Base-by-base conservation (phyloP, 1,140 invertebrate species). In the Conus betulinus region DNA sequence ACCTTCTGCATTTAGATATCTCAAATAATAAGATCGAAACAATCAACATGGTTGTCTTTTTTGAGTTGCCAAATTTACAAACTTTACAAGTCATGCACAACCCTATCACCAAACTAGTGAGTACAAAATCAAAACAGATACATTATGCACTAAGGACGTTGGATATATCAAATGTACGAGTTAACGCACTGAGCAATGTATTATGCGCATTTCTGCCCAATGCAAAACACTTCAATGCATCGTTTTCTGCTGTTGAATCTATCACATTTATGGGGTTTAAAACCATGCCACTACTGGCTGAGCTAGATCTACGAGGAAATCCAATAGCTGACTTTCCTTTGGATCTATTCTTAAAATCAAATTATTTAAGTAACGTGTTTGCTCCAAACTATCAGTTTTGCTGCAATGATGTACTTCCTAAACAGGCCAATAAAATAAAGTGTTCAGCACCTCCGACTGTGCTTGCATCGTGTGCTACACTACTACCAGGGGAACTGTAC, bases 391-490 rank as follows among this genome's bases (percentile, higher is more conserved):
- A 83, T 63, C 85, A 55, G 39, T 57, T 92, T 13, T 92, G 91
- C 84, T 92, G 91, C 84, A 25, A 67, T 6, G 74, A 78, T 13
- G 71, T 85, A 27, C 67, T 57, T 3, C 86, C 87, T 10, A 57
- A 84, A 20, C 55, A 25, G 17, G 78, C 81, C 8, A 55, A 84
- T 10, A 23, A 0, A 7, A 81, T 90, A 51, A 90, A 90, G 8
- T 92, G 91, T 82, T 81, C 67, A 13, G 87, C 91, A 0, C 88
- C 87, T 23, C 27, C 39, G 5, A 90, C 89, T 55, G 85, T 88
- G 67, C 84, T 92, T 63, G 90, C 91, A 10, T 92, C 91, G 10
- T 92, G 91, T 83, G 85, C 79, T 2, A 83, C 91, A 53, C 74
- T 92, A 39, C 85, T 92, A 67, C 60, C 76, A n/a, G 84, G 86